Evolutionary conservation across 2,797 vertebrate genomes (phyloP).

Genomic region (Phaenicophaeus curvirostris): DNA sequence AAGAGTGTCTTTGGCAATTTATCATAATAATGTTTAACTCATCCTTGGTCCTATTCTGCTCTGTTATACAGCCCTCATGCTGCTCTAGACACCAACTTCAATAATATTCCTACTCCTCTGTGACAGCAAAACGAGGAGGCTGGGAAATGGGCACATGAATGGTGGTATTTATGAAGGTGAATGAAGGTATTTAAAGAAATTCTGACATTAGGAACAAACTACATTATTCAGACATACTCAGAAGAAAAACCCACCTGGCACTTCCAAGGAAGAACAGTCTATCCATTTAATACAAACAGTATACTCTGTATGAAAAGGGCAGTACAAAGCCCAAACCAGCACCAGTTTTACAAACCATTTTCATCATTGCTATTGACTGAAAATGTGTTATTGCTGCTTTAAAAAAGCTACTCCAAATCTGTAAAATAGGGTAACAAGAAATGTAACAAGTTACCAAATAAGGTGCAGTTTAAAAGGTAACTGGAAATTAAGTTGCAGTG

Average conservation of each 20-base stretch:
- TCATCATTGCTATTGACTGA: neutral
- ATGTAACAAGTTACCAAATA: neutral
- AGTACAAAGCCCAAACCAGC: neutral
- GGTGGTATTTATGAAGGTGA: neutral
- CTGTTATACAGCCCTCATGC: neutral
- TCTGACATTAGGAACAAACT: neutral
- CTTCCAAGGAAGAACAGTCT: neutral
- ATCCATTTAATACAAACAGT: neutral
- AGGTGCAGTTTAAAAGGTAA: neutral
- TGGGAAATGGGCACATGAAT: neutral
- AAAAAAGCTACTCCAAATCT: neutral
- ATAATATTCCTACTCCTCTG: neutral
- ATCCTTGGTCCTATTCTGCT: neutral
- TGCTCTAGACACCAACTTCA: neutral
- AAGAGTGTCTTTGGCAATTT: neutral
- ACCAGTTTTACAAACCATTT: neutral
- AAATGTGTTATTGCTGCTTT: neutral
- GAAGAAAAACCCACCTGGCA: neutral
- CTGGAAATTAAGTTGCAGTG: neutral
- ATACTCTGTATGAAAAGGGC: neutral
- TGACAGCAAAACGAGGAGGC: neutral
- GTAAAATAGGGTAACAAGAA: neutral
- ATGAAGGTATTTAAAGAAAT: neutral
- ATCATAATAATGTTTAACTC: neutral
- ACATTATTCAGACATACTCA: neutral